Percentiles rank a stretch among this genome's conserved stretches.
These are phyloP conservation scores for Pelodiscus sinensis DNA, from an alignment of 2,113 vertebrate genomes.

Conservation along the genomic window DNA sequence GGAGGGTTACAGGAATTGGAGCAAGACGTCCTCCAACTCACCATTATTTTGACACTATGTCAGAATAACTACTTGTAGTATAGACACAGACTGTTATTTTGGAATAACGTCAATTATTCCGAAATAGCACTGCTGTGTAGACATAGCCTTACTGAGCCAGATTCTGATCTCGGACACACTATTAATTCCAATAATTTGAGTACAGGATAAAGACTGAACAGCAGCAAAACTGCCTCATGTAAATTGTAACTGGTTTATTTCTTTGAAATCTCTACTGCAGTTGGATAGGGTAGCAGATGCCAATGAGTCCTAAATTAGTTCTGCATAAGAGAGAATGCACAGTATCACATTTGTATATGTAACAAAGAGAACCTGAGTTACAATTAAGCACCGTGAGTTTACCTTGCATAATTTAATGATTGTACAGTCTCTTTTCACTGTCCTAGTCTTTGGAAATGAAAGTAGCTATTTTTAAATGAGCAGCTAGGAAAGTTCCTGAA, in stretches of 20 bases:
- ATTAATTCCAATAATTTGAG: neutral
- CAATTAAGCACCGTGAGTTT: neutral
- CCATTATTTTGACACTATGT: no score
- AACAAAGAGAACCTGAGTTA: neutral
- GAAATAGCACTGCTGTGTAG: no score
- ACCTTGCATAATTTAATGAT: neutral
- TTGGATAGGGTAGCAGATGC: neutral
- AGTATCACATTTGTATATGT: neutral
- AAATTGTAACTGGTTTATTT: neutral
- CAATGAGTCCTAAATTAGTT: neutral
- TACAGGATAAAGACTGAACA: neutral
- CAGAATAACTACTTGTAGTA: no score
- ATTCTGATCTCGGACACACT: neutral
- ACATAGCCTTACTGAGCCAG: neutral
- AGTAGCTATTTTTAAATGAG: neutral
- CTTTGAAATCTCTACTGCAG: neutral
- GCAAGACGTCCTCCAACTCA: no score
- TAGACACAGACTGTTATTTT: no score
- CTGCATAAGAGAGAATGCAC: neutral
- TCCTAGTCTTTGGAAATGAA: neutral
- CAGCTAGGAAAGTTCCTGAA: neutral
- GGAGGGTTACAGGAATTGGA: no score
- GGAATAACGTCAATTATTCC: no score
- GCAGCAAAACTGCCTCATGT: neutral
- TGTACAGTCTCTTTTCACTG: neutral